These are phyloP conservation scores for Sula dactylatra DNA, from an alignment of 2,113 vertebrate species.

Conservation along the genomic window DNA sequence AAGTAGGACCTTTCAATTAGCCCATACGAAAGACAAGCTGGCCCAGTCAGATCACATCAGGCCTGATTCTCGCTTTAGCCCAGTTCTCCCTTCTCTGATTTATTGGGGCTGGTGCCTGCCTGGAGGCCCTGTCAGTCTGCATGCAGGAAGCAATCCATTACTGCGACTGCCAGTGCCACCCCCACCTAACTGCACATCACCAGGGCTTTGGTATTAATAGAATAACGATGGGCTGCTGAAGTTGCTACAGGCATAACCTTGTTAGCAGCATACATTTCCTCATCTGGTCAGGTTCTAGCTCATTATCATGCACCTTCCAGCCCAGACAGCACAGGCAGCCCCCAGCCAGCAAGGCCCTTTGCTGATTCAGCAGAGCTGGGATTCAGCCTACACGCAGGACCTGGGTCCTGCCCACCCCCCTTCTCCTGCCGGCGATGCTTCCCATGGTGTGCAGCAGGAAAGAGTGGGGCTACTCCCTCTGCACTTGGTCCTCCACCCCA, in stretches of 20 bases:
- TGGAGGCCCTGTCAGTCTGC: not conserved
- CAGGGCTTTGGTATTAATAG: not conserved
- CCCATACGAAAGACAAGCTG: not conserved
- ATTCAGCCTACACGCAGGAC: not conserved
- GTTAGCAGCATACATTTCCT: not conserved
- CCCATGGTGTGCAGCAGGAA: not conserved
- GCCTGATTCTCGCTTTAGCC: not conserved
- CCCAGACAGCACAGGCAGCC: not conserved
- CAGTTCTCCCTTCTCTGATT: not conserved
- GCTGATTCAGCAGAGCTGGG: not conserved
- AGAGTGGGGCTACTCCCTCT: not conserved
- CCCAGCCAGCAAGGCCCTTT: not conserved
- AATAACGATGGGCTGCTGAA: not conserved
- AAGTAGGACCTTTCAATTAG: not conserved
- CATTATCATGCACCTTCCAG: not conserved
- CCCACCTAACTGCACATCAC: not conserved
- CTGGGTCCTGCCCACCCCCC: not conserved
- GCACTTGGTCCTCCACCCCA: not conserved
- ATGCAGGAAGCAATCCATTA: not conserved
- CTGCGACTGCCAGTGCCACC: not conserved
- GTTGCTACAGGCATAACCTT: not conserved
- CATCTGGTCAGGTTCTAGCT: not conserved
- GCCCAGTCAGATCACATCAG: not conserved
- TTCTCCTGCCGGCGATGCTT: not conserved
- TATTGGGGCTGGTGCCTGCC: not conserved